phyloP scores from a whole-genome alignment of 1,140 invertebrate species.

The Rhagoletis zephyria region DNA sequence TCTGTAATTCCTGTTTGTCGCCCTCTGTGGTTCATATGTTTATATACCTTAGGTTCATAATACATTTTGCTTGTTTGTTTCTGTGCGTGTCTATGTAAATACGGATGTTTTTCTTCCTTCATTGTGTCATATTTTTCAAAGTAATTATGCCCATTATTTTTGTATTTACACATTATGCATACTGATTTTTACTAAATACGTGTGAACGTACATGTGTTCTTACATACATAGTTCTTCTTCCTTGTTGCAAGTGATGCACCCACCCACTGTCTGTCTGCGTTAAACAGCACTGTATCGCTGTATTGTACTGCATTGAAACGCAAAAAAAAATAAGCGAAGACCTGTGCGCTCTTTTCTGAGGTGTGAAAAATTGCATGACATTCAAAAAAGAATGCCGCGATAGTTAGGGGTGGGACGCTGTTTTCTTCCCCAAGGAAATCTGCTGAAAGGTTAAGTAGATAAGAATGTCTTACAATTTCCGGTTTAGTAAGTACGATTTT shows the following conservation, averaged over 20 bases:
- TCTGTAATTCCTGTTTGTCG: not conserved
- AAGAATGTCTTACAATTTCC: not conserved
- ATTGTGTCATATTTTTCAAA: conserved; percentile 54
- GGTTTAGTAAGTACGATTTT: no score
- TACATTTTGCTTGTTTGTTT: not conserved
- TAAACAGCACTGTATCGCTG: no score
- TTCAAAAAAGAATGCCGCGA: not conserved
- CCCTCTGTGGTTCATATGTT: not conserved
- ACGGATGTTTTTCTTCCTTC: conserved; percentile 51
- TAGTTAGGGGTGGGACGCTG: not conserved
- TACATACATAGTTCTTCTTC: not conserved
- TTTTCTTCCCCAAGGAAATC: not conserved
- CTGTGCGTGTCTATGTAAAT: not conserved
- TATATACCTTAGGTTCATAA: conserved; percentile 16
- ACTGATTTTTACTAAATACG: conserved; percentile 1
- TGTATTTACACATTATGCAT: conserved; percentile 28
- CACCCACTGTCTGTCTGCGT: no score
- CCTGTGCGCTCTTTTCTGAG: no score
- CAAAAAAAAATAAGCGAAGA: no score
- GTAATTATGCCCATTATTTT: conserved; percentile 51
- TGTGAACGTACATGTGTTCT: no score
- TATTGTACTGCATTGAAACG: not conserved
- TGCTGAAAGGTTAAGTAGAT: not conserved
- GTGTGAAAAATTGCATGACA: conserved; percentile 5
- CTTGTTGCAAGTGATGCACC: conserved; percentile 24